Percentiles rank a stretch among this genome's conserved stretches.
phyloP scores from a whole-genome alignment of 2,888 invertebrate species.

The Tridacna crocea region DNA sequence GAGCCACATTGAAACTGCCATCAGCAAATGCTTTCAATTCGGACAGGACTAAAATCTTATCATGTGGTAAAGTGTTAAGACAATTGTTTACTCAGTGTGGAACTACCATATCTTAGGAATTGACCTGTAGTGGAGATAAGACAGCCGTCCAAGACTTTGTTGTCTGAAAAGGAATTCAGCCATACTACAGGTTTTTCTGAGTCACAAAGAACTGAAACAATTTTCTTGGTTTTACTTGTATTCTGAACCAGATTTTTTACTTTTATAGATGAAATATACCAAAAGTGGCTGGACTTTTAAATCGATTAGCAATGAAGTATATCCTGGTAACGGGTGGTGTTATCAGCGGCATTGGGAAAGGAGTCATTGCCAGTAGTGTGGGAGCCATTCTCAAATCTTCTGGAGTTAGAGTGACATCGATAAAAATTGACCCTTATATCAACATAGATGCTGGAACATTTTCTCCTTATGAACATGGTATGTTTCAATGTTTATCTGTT shows the following conservation, averaged over 20 bases:
- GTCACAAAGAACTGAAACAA: not conserved
- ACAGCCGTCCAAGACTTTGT: no score
- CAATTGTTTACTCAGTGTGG: no score
- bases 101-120: no score
- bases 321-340: constrained; percentile 99
- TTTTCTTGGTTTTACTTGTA: not conserved
- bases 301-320: constrained; percentile 90
- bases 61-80: no score
- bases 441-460: constrained; percentile 99
- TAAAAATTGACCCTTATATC: constrained; percentile 99
- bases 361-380: constrained; percentile 84
- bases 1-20: no score
- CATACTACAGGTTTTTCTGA: not conserved
- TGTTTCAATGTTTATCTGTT: not conserved
- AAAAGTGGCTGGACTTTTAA: constrained; percentile 57
- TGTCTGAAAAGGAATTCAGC: no score
- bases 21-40: no score
- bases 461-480: constrained; percentile 99
- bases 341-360: constrained; percentile 95
- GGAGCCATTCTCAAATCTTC: constrained; percentile 92
- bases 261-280: not conserved
- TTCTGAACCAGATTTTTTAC: not conserved
- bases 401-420: constrained; percentile 97
- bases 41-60: no score
- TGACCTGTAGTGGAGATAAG: no score